Evolutionary conservation across 2,113 vertebrate species (phyloP).

Genomic region (Perca schrenkii): DNA sequence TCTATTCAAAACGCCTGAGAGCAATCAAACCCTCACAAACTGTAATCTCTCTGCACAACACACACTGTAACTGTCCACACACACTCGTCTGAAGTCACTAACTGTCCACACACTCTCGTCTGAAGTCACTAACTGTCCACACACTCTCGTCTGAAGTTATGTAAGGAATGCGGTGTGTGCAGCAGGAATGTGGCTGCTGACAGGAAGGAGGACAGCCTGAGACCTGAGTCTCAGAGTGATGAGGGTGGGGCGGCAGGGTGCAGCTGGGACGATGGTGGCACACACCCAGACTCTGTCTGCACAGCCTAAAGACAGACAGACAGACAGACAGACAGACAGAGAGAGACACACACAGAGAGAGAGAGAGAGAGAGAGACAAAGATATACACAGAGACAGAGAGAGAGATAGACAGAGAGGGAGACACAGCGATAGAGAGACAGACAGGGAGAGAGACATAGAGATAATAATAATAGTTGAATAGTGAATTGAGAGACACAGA

Average conservation of each 20-base stretch:
- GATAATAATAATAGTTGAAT: no score
- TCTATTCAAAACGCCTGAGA: no score
- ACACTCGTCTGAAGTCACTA: neutral
- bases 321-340: neutral
- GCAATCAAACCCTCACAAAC: no score
- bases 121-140: no score
- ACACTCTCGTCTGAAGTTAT: neutral
- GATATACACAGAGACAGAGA: no score
- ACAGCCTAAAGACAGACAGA: constrained; percentile 37
- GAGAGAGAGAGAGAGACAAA: no score
- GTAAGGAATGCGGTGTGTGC: constrained; percentile 32
- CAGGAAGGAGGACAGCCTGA: constrained; percentile 84
- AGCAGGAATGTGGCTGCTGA: constrained; percentile 79
- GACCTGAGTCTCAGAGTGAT: constrained; percentile 87
- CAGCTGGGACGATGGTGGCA: constrained; percentile 88
- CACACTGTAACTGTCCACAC: neutral
- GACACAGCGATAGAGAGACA: no score
- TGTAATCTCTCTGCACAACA: neutral
- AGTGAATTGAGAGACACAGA: no score
- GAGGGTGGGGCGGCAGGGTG: constrained; percentile 91
- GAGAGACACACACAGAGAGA: no score
- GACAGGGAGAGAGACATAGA: no score
- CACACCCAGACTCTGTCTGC: constrained; percentile 90
- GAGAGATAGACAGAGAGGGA: no score
- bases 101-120: no score